Conservation (phyloP, 2,113 vertebrate genomes). For the Trematomus loennbergii region DNA sequence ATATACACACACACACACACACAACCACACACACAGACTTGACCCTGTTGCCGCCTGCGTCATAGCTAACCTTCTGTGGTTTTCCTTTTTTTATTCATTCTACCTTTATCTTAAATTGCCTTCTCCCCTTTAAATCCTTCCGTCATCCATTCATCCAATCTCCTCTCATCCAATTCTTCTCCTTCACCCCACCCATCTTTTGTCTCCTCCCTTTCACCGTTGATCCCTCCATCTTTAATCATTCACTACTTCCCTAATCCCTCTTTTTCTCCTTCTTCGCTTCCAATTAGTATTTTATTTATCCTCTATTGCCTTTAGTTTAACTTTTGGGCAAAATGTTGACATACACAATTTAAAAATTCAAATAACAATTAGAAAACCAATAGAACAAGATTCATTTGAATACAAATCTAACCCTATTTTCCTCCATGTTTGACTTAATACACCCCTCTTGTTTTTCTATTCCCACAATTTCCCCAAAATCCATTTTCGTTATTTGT, state of each 20-base stretch:
- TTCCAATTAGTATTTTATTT: constrained; percentile 32
- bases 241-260: constrained; percentile 44
- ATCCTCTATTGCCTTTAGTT: background rate
- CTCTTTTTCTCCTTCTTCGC: constrained; percentile 4
- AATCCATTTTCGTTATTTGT: constrained; percentile 18
- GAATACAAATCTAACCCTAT: background rate
- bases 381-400: no score
- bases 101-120: constrained; percentile 53
- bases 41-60: constrained; percentile 35
- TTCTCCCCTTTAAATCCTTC: constrained; percentile 45
- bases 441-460: background rate
- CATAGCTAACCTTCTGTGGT: constrained; percentile 66
- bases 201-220: constrained; percentile 7
- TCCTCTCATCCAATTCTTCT: constrained; percentile 16
- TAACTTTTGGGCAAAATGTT: no score
- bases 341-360: no score
- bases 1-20: constrained; percentile 10
- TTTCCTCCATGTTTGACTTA: constrained; percentile 8
- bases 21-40: constrained; percentile 23
- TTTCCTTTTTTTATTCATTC: constrained; percentile 45
- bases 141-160: constrained; percentile 22
- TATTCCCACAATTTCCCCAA: background rate
- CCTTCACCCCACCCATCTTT: constrained; percentile 30
- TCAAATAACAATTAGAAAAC: no score
- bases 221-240: constrained; percentile 41